Evolutionary conservation across 2,113 vertebrate species (phyloP), one percentile per base, ranked within the genome.

Genomic region (Burhinus bistriatus): DNA sequence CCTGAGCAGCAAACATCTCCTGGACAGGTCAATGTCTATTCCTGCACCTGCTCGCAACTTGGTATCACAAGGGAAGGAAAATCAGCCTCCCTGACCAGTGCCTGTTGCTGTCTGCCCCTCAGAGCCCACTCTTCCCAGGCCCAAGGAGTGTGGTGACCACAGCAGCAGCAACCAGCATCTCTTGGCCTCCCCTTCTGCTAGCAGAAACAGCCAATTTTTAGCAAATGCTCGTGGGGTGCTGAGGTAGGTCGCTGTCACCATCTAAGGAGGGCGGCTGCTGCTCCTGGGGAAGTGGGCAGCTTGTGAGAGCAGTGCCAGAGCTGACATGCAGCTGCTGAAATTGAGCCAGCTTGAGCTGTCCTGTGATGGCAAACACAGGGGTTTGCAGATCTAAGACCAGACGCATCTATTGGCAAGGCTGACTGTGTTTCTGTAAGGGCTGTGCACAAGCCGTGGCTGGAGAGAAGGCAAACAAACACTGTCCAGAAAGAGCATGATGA

Each of bases 221-320:
- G 42, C 29, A 36, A 85, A 27, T 1, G 16, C 66, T 32, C 17
- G 59, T 0, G 0, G n/a, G 12, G 15, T 30, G 72, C n/a, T 62
- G 20, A 55, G 36, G 21, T 8, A 47, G 54, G 54, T 47, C 0
- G 0, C 36, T 54, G 82, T 9, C 3, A 7, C 72, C 12, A 22
- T 8, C 54, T 2, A 5, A 68, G 36, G 57, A 44, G 7, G 34
- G 17, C n/a, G 17, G 42, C 68, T 25, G 75, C 49, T 47, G 30
- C 32, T 71, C 22, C 71, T 11, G 36, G 54, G 23, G 34, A 64
- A 49, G 49, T 0, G 8, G 38, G 40, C 11, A 14, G 44, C 54
- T 59, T 47, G 9, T 8, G 34, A 49, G 45, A 2, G 1, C 0
- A 0, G 58, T 9, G 19, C 62, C 5, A 0, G 36, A 44, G 62